A percentile compares a stretch with the other conserved stretches of the same genome.
Conservation (phyloP, 2,113 vertebrate species). For the Dromas ardeola region DNA sequence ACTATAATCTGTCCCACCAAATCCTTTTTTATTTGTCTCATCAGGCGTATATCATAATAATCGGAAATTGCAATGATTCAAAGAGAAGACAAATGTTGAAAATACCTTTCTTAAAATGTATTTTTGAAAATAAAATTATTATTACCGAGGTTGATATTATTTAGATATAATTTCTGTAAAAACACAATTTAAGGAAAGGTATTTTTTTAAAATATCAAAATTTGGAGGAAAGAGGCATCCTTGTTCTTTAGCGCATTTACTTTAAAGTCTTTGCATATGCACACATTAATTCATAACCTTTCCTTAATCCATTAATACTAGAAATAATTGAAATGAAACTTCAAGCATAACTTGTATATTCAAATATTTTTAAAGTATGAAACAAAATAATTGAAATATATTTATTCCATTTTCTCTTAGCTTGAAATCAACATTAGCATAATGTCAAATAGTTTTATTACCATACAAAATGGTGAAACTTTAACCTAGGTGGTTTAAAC, state of each 20-base stretch:
- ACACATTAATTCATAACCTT: not conserved
- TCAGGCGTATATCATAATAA: not conserved
- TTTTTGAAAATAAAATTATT: not conserved
- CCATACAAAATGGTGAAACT: not conserved
- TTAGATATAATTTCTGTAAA: not conserved
- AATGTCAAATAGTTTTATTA: not conserved
- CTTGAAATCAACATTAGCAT: not conserved
- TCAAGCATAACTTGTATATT: not conserved
- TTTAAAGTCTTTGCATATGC: not conserved
- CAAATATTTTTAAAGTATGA: not conserved
- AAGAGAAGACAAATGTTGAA: not conserved
- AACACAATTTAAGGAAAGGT: not conserved
- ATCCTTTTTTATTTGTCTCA: not conserved
- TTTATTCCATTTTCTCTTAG: not conserved
- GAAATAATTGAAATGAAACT: not conserved
- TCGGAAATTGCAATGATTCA: not conserved
- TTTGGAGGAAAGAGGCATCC: not conserved
- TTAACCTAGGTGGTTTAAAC: not conserved
- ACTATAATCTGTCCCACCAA: not conserved
- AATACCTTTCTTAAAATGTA: not conserved
- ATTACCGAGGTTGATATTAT: not conserved
- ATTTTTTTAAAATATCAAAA: not conserved
- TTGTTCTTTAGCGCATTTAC: not conserved
- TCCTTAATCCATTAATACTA: not conserved
- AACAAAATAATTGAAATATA: not conserved